Conservation (phyloP, 1,140 invertebrate genomes). For the Zelostemma sp. region DNA sequence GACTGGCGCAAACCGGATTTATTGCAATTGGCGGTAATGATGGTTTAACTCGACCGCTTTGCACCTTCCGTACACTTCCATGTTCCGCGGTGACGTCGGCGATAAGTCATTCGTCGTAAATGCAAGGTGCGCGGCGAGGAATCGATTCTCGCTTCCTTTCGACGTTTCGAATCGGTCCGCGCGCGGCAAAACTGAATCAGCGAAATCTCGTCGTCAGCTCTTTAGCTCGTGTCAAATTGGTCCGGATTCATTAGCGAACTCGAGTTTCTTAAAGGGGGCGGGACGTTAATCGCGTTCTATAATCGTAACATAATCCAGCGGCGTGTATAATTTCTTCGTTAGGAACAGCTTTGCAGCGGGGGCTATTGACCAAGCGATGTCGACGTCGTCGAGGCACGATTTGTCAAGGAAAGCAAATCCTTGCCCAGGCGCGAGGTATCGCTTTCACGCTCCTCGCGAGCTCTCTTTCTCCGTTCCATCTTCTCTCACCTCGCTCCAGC, state of each 20-base stretch:
- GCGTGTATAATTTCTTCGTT: constrained; percentile 34
- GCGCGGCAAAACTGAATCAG: no score
- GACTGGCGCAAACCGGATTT: constrained; percentile 57
- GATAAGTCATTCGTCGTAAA: constrained; percentile 39
- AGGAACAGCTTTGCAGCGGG: constrained; percentile 16
- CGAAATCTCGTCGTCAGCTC: no score
- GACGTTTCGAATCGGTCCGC: no score
- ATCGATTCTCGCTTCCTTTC: background rate
- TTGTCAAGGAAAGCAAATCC: constrained; percentile 44
- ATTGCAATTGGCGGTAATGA: constrained; percentile 63
- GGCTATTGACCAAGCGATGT: constrained; percentile 35
- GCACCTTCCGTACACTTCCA: constrained; percentile 36
- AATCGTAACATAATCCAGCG: constrained; percentile 37
- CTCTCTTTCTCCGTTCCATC: constrained; percentile 13
- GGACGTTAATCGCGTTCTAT: constrained; percentile 33
- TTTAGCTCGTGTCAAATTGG: background rate
- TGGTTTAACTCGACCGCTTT: constrained; percentile 49
- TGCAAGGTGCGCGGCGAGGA: constrained; percentile 11
- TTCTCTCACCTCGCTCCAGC: constrained; percentile 24
- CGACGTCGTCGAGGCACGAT: constrained; percentile 35
- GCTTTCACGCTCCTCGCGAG: constrained; percentile 42
- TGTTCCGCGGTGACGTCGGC: constrained; percentile 21
- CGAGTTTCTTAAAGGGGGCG: constrained; percentile 15
- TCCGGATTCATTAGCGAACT: constrained; percentile 10
- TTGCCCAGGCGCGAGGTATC: constrained; percentile 29